A percentile compares a stretch with the other conserved stretches of the same genome.
Conservation (phyloP, 2,888 invertebrate species). For the Patella caerulea region DNA sequence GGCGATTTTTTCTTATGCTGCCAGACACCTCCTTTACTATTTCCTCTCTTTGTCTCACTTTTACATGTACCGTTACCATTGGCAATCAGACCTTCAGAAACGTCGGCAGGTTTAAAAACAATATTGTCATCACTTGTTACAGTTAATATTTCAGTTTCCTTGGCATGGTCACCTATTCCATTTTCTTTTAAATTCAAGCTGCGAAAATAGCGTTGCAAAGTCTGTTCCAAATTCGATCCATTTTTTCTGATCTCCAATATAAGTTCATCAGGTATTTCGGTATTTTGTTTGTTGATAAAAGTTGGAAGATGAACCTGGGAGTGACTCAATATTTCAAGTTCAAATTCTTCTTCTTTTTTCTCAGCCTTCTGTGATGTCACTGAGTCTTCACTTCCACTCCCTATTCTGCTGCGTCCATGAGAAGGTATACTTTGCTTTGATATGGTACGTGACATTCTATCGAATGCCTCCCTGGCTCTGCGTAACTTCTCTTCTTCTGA, state of each 20-base stretch:
- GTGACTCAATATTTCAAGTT: slow-evolving; percentile 47
- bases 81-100: background rate
- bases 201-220: slow-evolving; percentile 18
- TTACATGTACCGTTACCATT: slow-evolving; percentile 8
- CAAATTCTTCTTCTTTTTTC: slow-evolving; percentile 28
- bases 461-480: slow-evolving; percentile 56
- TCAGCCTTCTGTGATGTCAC: slow-evolving; percentile 32
- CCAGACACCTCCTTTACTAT: slow-evolving; percentile 21
- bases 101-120: slow-evolving; percentile 10
- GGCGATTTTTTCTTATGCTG: slow-evolving; percentile 29
- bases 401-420: slow-evolving; percentile 36
- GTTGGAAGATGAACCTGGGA: slow-evolving; percentile 90
- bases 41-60: slow-evolving; percentile 22
- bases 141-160: slow-evolving; percentile 16
- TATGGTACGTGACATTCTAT: slow-evolving; percentile 51
- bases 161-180: background rate
- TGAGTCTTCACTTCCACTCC: slow-evolving; percentile 41
- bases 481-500: slow-evolving; percentile 51
- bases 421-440: slow-evolving; percentile 49
- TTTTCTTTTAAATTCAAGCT: slow-evolving; percentile 14
- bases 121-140: slow-evolving; percentile 32
- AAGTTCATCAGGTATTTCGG: slow-evolving; percentile 44
- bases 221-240: slow-evolving; percentile 33
- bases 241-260: slow-evolving; percentile 48
- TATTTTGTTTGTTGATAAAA: slow-evolving; percentile 74